Evolutionary conservation across 2,888 invertebrate species (phyloP).

Genomic region (Leucania comma): DNA sequence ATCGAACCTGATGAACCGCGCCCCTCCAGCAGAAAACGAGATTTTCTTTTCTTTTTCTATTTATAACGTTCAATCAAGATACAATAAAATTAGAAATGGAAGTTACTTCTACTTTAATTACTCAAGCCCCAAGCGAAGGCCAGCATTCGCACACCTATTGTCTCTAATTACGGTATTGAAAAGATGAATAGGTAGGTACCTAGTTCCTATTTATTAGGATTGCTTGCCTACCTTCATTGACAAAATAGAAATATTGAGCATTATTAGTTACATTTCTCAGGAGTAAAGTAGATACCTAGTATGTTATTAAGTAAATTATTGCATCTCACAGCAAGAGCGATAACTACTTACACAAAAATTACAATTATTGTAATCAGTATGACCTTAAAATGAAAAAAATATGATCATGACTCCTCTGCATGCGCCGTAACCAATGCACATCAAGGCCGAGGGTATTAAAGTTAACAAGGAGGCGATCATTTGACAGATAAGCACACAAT

Average conservation of each 20-base stretch:
- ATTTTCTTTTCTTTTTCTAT: no score
- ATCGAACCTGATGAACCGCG: no score
- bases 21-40: no score
- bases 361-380: background rate
- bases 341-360: background rate
- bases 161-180: no score
- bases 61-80: no score
- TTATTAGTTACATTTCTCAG: background rate
- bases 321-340: background rate
- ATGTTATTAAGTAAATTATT: background rate
- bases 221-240: background rate
- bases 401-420: conserved; percentile 1
- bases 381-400: conserved; percentile 11
- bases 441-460: conserved; percentile 16
- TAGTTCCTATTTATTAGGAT: background rate
- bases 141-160: no score
- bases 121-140: no score
- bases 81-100: background rate
- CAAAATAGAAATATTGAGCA: background rate
- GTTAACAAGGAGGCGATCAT: conserved; percentile 34
- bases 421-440: background rate
- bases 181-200: no score
- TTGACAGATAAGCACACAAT: conserved; percentile 38
- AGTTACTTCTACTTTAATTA: no score
- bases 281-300: background rate